Evolutionary conservation across 2,797 vertebrate genomes (phyloP).

Genomic region (Syngnathus acus): DNA sequence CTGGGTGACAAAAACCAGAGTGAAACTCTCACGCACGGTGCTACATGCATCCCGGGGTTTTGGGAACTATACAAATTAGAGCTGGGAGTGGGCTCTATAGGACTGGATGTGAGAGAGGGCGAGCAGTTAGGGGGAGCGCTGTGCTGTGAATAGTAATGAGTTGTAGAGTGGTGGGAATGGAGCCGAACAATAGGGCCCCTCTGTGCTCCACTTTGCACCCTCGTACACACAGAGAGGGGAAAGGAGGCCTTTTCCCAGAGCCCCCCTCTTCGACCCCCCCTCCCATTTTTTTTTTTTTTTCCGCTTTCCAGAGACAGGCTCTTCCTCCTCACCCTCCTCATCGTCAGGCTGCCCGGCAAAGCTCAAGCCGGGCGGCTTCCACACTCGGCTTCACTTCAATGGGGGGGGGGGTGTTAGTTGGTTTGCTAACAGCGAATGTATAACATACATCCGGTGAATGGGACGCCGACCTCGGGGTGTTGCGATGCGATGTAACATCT

Average conservation of each 20-base stretch:
- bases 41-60: conserved; percentile 69
- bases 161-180: conserved; percentile 77
- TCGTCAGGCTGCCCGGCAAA: conserved; percentile 63
- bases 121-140: conserved; percentile 73
- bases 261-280: conserved; percentile 57
- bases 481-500: conserved; percentile 43
- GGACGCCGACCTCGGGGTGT: conserved; percentile 36
- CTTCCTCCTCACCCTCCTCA: conserved; percentile 70
- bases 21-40: conserved; percentile 63
- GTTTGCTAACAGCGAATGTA: conserved; percentile 45
- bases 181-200: conserved; percentile 76
- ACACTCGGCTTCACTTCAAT: conserved; percentile 59
- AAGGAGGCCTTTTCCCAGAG: conserved; percentile 75
- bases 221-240: conserved; percentile 70
- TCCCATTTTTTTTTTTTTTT: conserved; percentile 46
- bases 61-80: conserved; percentile 75
- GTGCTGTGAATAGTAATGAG: conserved; percentile 77
- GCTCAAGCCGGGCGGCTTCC: conserved; percentile 55
- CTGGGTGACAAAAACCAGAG: conserved; percentile 57
- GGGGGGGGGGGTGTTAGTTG: conserved; percentile 27
- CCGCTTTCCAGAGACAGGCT: conserved; percentile 65
- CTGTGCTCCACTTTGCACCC: conserved; percentile 79
- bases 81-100: conserved; percentile 72
- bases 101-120: conserved; percentile 68
- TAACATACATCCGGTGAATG: conserved; percentile 53